Percentiles rank a stretch among this genome's conserved stretches.
Conservation (phyloP, 2,113 vertebrate species). For the Diadophis punctatus region DNA sequence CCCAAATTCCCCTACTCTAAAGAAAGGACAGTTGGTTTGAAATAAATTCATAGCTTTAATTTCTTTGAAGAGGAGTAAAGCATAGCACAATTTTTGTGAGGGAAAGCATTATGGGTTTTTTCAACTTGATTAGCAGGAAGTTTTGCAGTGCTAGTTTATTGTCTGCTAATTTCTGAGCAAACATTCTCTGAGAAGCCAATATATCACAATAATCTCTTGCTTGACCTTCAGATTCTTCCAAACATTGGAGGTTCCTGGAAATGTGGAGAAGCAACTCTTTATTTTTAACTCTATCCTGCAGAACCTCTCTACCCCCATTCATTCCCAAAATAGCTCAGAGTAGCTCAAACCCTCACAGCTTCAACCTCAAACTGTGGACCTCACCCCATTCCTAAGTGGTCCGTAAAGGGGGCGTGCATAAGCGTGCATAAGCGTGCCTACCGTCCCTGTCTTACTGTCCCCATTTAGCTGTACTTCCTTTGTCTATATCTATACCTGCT, state of each 20-base stretch:
- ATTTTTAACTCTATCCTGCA: not conserved
- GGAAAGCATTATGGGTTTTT: not conserved
- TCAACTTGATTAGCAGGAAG: conserved; percentile 16
- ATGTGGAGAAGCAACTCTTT: not conserved
- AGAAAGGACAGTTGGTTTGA: not conserved
- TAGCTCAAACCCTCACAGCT: too few species aligned
- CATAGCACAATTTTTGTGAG: not conserved
- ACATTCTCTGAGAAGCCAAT: conserved; percentile 1
- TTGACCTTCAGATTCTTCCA: conserved; percentile 4
- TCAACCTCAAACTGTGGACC: too few species aligned
- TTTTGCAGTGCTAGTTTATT: conserved; percentile 15
- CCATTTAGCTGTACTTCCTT: too few species aligned
- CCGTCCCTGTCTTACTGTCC: too few species aligned
- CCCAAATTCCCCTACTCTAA: not conserved
- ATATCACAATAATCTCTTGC: not conserved
- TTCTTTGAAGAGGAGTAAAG: not conserved
- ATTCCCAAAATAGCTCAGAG: not conserved
- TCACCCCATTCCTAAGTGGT: too few species aligned
- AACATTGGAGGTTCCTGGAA: conserved; percentile 4
- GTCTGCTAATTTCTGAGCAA: conserved; percentile 22
- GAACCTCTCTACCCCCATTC: not conserved
- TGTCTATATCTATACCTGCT: too few species aligned
- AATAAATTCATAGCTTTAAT: not conserved
- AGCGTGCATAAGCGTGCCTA: too few species aligned
- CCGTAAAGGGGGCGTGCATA: too few species aligned